Conservation (phyloP, 2,113 vertebrate species). For the Myocastor coypus region DNA sequence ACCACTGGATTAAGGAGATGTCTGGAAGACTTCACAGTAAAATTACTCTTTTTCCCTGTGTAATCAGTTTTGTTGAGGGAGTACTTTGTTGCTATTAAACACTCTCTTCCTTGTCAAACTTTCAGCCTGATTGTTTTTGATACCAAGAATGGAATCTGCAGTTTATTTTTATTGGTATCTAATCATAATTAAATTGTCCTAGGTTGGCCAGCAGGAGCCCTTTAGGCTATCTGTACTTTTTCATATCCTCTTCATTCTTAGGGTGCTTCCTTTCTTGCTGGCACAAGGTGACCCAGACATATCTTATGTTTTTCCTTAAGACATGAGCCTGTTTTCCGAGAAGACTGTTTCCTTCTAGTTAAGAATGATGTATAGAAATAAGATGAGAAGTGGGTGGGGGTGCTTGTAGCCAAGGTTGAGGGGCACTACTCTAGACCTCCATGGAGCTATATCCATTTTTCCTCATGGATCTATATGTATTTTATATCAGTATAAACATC, state of each 20-base stretch:
- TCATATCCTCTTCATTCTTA: background rate
- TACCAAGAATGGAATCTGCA: background rate
- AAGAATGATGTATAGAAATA: background rate
- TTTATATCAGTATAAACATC: background rate
- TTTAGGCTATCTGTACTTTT: conserved; percentile 14
- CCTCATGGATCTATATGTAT: background rate
- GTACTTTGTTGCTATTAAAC: background rate
- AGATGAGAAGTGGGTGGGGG: background rate
- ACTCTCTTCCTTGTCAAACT: background rate
- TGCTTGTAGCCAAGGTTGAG: background rate
- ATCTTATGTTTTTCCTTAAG: background rate
- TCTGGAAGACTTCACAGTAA: background rate
- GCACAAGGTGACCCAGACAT: background rate
- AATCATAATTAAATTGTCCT: background rate
- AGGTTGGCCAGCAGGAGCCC: background rate
- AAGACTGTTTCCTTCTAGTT: background rate
- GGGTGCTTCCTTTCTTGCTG: background rate
- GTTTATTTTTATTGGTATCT: background rate
- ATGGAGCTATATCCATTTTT: background rate
- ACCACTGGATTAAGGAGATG: background rate
- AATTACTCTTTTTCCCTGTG: background rate
- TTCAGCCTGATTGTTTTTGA: background rate
- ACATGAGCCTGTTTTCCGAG: conserved; percentile 10
- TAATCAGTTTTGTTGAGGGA: background rate
- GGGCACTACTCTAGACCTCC: background rate